Base-by-base conservation (phyloP, 23 tunicate species). In the Trididemnum miniatum region DNA sequence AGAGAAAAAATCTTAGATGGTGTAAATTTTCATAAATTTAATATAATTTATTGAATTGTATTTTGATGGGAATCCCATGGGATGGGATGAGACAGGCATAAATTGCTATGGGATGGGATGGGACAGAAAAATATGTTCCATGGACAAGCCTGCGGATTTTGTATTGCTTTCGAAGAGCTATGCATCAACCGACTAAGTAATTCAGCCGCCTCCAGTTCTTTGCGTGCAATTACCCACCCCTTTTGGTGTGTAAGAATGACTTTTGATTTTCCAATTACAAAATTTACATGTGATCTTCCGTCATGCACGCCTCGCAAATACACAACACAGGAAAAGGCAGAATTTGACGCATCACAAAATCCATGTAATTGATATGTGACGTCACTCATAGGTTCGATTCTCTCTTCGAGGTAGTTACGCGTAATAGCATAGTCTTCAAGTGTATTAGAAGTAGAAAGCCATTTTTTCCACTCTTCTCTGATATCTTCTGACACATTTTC, bases 301-400 rank as follows among this genome's bases (percentile, higher is more conserved):
- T 73, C 15, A 20, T 12, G 59, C 12, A 73, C 28, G 20, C 59
- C 5, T 1, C 79, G 57, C 32, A 73, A 73, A 73, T 73, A 73
- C 1, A 39, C 31, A 9, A 73, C 79, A 40, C 32, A 73, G 20
- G 59, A 7, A 40, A 39, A 73, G 30, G 79, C 79, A 3, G 15
- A 23, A 73, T 73, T 73, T 2, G 79, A 73, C 1, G 79, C 59
- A 30, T 73, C 79, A 30, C 79, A 37, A 39, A 73, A 73, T 22
- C 79, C 79, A 40, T 73, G 57, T 30, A 73, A 73, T 29, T 73
- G 79, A 39, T 73, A 39, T 20, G 29, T 15, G 22, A 39, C 79
- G 18, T 15, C 59, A 27, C 20, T 59, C 27, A 1, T 39, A 15
- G 59, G 28, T 40, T 27, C 12, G 28, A 2, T 31, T 15, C 28